Base-by-base conservation (phyloP, 92 coral and sea anemone species). In the Palythoa heliodiscus region DNA sequence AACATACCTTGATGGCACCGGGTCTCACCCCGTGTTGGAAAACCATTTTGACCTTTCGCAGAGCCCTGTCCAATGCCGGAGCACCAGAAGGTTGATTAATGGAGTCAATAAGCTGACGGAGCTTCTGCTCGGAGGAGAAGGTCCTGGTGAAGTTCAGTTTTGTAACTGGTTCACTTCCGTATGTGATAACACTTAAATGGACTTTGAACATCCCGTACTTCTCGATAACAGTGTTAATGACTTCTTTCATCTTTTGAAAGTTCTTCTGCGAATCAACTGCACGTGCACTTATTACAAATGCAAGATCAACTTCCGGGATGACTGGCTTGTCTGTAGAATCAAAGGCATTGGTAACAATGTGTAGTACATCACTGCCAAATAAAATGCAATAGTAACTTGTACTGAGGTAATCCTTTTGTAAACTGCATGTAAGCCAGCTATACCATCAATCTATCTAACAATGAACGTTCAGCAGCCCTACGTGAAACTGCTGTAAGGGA, bases 221-320 rank as follows among this genome's bases (percentile, higher is more conserved):
- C 60, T 77, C 84, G 19, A 92, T 86, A 50, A 96, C 83, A 19
- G 83, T 75, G 37, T 82, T 89, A 13, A 94, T 75, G 40, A 91
- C 78, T 64, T 92, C 90, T 81, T 94, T 96, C 91, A 94, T 86
- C 81, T 87, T 78, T 47, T 64, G 69, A 74, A 94, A 94, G 25
- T 91, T 87, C 23, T 89, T 81, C 38, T 68, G 87, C 2, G 95
- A 85, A 43, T 86, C 88, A 2, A 90, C 81, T 52, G 93, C 89
- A 3, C 93, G 38, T 63, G 96, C 91, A 52, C 95, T 95, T 61
- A 96, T 82, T 20, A 92, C 85, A 74, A 96, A 96, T 37, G 91
- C 97, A 52, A 96, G 88, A 87, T 96, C 98, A 20, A 96, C 89
- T 77, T 91, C 89, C 10, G 93, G 92, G 17, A 87, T 84, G 12